Base-by-base conservation (phyloP, 2,888 invertebrate genomes). In the Heliconius cydno region DNA sequence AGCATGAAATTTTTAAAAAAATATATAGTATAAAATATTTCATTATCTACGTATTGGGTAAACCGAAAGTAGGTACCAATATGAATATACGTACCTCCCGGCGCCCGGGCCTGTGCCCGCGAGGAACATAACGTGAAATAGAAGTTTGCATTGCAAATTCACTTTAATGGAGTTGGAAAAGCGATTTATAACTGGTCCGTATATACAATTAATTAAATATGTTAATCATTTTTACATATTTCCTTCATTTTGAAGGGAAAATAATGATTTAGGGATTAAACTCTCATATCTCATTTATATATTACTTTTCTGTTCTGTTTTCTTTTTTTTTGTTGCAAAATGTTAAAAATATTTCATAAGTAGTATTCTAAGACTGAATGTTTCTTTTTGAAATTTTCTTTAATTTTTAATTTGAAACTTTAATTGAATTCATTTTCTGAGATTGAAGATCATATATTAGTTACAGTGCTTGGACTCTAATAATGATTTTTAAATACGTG, bases 41-140 rank as follows among this genome's bases (percentile, higher is more conserved):
- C 10, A 70, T 41, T 70, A n/a, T 7, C 52, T 52, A 52, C 22
- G 9, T 46, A 46, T 71, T 19, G 46, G 4, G 10, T 71, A 71
- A 19, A 38, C 52, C 25, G 28, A 28, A 46, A 28, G 41, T 28
- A 41, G 13, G 19, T 70, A 25, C 25, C 3, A 19, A 71, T 52
- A 19, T 71, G 12, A 19, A 46, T 71, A 71, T 71, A 52, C 71
- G 28, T 28, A 28, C 52, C 71, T 71, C 28, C 46, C 28, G 25
- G 28, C 71, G 71, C 41, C 25, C 70, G 25, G 41, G 25, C 71
- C 30, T 28, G 28, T 30, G 71, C 71, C 71, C 71, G 71, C 71
- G 71, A 71, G 71, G 52, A 71, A 30, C 71, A 71, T 71, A 52
- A 71, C 71, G 46, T 52, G 71, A 71, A 71, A 71, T 71, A 71